Conservation (phyloP, 2,888 invertebrate species). For the Linnaemya tessellans region DNA sequence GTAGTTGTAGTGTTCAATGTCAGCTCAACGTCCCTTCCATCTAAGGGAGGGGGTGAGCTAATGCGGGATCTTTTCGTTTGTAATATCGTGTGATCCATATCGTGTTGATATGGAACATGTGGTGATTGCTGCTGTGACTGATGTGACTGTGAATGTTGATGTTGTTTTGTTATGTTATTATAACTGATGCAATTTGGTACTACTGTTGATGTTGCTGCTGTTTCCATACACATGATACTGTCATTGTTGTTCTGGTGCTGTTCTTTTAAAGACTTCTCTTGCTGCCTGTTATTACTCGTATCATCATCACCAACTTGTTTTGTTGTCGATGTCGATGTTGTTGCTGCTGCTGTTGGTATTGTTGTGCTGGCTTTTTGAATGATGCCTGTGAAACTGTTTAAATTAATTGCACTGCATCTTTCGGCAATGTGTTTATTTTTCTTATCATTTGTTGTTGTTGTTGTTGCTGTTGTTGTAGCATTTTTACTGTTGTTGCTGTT, state of each 20-base stretch:
- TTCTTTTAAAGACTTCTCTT: conserved; percentile 37
- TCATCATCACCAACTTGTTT: conserved; percentile 65
- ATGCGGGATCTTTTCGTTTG: conserved; percentile 66
- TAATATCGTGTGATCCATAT: conserved; percentile 69
- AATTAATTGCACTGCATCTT: conserved; percentile 75
- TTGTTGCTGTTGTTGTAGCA: conserved; percentile 65
- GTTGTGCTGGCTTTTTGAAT: conserved; percentile 80
- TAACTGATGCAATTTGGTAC: conserved; percentile 41
- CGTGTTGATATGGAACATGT: conserved; percentile 48
- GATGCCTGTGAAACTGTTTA: conserved; percentile 77
- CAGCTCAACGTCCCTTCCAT: conserved; percentile 89
- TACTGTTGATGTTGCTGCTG: conserved; percentile 62
- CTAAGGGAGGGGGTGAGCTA: conserved; percentile 85
- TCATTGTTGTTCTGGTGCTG: conserved; percentile 68
- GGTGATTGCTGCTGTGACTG: conserved; percentile 41
- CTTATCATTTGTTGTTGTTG: conserved; percentile 65
- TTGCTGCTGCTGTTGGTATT: conserved; percentile 11
- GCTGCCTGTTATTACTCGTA: conserved; percentile 35
- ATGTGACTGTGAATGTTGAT: conserved; percentile 70
- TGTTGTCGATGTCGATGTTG: conserved; percentile 79
- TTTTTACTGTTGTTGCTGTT: conserved; percentile 72
- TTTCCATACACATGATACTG: conserved; percentile 66
- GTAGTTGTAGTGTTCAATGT: conserved; percentile 63
- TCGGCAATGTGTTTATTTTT: conserved; percentile 73
- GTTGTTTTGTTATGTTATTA: conserved; percentile 56